A percentile compares a stretch with the other conserved stretches of the same genome.
These are phyloP conservation scores for Ephialtes manifestator DNA, from an alignment of 2,888 invertebrate species.

Conservation along the genomic window DNA sequence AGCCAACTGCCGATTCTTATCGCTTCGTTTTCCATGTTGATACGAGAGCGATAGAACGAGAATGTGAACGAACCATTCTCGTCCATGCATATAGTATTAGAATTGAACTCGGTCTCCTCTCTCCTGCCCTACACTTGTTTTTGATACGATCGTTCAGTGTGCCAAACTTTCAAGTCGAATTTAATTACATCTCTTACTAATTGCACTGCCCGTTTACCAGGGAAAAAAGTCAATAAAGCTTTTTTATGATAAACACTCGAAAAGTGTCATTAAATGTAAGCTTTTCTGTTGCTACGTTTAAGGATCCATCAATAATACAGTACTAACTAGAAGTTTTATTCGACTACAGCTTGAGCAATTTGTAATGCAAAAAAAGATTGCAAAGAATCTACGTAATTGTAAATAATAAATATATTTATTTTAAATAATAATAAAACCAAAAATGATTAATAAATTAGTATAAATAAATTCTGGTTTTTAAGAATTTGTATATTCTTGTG, in stretches of 20 bases:
- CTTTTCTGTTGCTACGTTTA: neutral
- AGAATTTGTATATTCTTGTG: no score
- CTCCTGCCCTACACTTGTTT: conserved; percentile 34
- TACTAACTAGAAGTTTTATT: no score
- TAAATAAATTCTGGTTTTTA: no score
- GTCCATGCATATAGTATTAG: neutral
- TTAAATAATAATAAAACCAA: no score
- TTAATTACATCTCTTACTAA: conserved; percentile 23
- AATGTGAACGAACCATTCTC: conserved; percentile 22
- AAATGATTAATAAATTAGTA: no score
- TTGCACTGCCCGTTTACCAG: conserved; percentile 6
- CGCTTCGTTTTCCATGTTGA: conserved; percentile 39
- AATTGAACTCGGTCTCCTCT: neutral
- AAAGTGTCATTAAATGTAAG: neutral
- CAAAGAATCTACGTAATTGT: no score
- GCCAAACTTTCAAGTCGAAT: conserved; percentile 45
- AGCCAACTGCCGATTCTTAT: conserved; percentile 44
- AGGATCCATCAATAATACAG: no score
- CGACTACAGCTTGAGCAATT: no score
- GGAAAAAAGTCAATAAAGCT: neutral
- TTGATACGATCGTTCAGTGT: conserved; percentile 28
- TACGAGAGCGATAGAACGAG: conserved; percentile 20
- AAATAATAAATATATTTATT: no score
- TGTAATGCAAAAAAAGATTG: no score
- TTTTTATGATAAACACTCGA: neutral